Base-by-base conservation (phyloP, 2,113 vertebrate species). In the Lucifuga dentata region DNA sequence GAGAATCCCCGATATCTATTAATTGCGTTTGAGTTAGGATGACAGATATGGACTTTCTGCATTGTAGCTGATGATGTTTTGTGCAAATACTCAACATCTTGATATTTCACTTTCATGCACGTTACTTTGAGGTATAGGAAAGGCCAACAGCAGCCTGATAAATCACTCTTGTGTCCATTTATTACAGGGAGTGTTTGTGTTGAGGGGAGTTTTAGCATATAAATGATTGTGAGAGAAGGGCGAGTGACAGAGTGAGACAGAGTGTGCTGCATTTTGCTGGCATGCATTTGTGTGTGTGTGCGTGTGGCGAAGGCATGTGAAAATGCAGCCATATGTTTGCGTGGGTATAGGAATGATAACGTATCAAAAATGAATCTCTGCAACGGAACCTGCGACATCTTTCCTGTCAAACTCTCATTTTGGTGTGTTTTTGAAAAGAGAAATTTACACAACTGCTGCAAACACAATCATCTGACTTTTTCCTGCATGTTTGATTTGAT, bases 61-160 rank as follows among this genome's bases (percentile, higher is more conserved):
- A n/a, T 4, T 24, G 13, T 7, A 6, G 21, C 1, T 0, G 40
- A 29, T 60, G 51, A 52, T 46, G 15, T 53, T 43, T 63, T 11
- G 29, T n/a, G 46, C 45, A 9, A 49, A 26, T 45, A 17, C 39
- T 58, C 32, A 23, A 19, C 32, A 9, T 39, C 51, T 53, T 58
- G 44, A 45, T 41, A 17, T 74, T 46, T 56, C 24, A 20, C 51
- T 81, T 80, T 80, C 41, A 76, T 61, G 38, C 51, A 62, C 66
- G 67, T 43, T 40, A 9, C 21, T 33, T 76, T 17, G 49, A 57
- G 45, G 59, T 29, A 66, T 16, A 83, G 77, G 73, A 82, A 70
- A 80, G 64, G 69, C 77, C 69, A 66, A 68, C 68, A 73, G 64
- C 26, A 55, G 55, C 36, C 9, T 36, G 19, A 79, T 86, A 63